These are phyloP conservation scores for Pseudorectes ferrugineus DNA, from an alignment of 2,113 vertebrate species.

Conservation along the genomic window DNA sequence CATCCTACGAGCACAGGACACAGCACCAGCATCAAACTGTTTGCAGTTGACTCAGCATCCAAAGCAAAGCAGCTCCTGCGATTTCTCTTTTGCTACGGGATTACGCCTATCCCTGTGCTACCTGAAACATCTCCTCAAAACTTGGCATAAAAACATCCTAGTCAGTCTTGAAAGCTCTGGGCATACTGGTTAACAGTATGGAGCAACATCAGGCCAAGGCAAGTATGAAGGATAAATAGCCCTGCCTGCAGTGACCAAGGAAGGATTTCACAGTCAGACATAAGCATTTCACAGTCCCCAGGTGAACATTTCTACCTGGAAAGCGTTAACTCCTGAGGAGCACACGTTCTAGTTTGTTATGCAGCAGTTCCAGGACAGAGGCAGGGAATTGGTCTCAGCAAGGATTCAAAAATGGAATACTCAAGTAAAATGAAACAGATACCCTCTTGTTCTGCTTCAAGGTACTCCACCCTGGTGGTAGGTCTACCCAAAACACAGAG, in stretches of 20 bases:
- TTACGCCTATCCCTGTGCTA: not conserved
- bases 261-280: not conserved
- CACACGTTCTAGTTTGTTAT: not conserved
- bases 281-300: not conserved
- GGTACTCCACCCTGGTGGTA: not conserved
- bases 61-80: not conserved
- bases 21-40: not conserved
- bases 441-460: not conserved
- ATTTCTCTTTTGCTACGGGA: not conserved
- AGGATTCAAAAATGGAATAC: not conserved
- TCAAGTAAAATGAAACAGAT: not conserved
- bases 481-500: not conserved
- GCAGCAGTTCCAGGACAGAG: not conserved
- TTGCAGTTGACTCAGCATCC: not conserved
- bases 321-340: not conserved
- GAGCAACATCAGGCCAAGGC: not conserved
- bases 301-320: not conserved
- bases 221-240: not conserved
- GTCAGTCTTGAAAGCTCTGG: not conserved
- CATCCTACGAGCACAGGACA: slow-evolving; percentile 77
- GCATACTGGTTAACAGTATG: not conserved
- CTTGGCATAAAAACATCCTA: not conserved
- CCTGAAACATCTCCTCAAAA: not conserved
- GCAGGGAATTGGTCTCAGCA: not conserved
- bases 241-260: not conserved